Conservation (phyloP, 1,140 invertebrate species). For the Cyclargus thomasi region DNA sequence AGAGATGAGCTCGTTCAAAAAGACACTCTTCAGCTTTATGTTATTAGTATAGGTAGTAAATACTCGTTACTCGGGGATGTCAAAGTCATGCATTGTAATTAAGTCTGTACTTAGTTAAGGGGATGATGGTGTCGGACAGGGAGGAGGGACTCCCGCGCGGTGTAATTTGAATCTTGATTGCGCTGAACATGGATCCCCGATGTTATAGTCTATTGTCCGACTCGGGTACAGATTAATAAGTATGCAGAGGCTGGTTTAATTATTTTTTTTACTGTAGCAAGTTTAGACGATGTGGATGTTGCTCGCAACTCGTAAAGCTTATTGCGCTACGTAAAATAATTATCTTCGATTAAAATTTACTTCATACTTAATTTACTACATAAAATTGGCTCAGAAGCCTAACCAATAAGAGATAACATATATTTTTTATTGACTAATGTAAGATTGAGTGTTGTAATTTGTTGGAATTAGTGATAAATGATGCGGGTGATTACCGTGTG, state of each 20-base stretch:
- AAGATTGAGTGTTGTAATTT: neutral
- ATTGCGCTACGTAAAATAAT: no score
- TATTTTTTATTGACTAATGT: neutral
- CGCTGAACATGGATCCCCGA: constrained; percentile 21
- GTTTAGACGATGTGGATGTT: no score
- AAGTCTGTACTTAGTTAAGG: constrained; percentile 36
- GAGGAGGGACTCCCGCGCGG: constrained; percentile 37
- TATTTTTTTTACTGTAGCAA: no score
- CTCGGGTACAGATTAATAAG: constrained; percentile 8
- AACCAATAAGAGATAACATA: no score
- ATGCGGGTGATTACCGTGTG: neutral
- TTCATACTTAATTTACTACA: no score
- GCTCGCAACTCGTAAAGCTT: no score
- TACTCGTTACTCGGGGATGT: neutral
- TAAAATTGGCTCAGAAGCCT: no score
- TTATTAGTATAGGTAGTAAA: no score
- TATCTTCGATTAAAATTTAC: no score
- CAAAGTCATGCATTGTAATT: constrained; percentile 37
- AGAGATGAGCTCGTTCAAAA: no score
- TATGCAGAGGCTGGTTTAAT: no score
- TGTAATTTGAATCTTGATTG: constrained; percentile 57
- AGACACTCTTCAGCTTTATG: no score
- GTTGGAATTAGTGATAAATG: neutral
- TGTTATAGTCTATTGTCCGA: constrained; percentile 25
- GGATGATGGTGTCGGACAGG: constrained; percentile 38